Conservation (phyloP, 2,888 invertebrate genomes). For the Lagria hirta region DNA sequence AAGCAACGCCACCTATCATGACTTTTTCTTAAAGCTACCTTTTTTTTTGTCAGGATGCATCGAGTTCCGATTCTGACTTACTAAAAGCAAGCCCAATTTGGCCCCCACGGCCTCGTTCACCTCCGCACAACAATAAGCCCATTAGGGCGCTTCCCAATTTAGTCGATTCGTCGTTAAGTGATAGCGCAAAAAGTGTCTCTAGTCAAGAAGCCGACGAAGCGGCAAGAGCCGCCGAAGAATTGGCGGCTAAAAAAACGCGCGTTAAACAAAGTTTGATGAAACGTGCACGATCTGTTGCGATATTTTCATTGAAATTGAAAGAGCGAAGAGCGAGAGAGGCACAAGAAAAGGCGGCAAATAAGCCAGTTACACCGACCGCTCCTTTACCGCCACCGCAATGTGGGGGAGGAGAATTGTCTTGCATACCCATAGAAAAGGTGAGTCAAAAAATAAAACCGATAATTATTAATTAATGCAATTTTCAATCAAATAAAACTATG, state of each 20-base stretch:
- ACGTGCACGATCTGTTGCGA: conserved; percentile 80
- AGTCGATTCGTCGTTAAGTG: conserved; percentile 58
- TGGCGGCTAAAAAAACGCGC: conserved; percentile 66
- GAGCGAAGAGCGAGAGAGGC: conserved; percentile 79
- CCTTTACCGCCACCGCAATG: conserved; percentile 62
- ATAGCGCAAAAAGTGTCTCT: conserved; percentile 59
- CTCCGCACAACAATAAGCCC: conserved; percentile 30
- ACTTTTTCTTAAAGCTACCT: conserved; percentile 3
- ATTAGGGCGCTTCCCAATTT: conserved; percentile 36
- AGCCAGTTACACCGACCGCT: conserved; percentile 54
- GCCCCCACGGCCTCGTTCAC: conserved; percentile 52
- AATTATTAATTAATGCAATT: background rate
- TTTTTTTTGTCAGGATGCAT: conserved; percentile 52
- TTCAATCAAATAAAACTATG: too few species aligned
- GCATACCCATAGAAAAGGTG: conserved; percentile 81
- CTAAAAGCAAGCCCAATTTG: conserved; percentile 53
- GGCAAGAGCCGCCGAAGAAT: conserved; percentile 59
- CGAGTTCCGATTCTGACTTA: conserved; percentile 62
- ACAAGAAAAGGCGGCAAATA: conserved; percentile 64
- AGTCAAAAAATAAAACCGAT: conserved; percentile 11
- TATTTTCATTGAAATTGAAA: conserved; percentile 79
- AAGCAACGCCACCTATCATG: background rate
- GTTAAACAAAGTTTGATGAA: conserved; percentile 78
- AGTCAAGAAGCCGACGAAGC: conserved; percentile 59
- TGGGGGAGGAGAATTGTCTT: conserved; percentile 79